phyloP scores from a whole-genome alignment of 2,888 invertebrate genomes.

The Habroteleia sp. region DNA sequence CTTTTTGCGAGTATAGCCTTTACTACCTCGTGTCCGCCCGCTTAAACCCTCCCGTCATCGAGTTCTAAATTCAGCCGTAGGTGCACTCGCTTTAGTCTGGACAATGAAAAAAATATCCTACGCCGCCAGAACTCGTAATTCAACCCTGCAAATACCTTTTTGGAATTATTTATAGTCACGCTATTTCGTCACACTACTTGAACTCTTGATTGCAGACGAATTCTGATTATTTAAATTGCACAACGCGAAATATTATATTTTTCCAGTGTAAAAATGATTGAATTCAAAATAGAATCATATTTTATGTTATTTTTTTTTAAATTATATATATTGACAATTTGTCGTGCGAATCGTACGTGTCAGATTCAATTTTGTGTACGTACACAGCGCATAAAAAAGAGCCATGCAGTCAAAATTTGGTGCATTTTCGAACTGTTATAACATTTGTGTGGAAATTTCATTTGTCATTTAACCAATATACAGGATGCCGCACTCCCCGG shows the following conservation, averaged over 20 bases:
- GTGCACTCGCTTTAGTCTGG: constrained; percentile 18
- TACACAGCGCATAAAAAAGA: no score
- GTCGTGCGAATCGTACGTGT: no score
- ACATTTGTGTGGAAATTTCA: constrained; percentile 35
- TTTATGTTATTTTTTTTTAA: no score
- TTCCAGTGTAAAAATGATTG: no score
- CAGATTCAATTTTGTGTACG: no score
- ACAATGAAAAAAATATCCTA: constrained; percentile 18
- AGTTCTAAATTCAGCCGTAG: constrained; percentile 42
- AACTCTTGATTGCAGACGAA: constrained; percentile 1
- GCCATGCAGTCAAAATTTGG: no score
- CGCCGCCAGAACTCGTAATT: constrained; percentile 10
- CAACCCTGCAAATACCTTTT: constrained; percentile 20
- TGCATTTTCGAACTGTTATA: no score
- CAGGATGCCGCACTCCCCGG: neutral
- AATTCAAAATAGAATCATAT: no score
- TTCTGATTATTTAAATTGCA: no score
- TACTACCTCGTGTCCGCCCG: constrained; percentile 14
- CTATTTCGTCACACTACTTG: constrained; percentile 6
- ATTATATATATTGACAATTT: no score
- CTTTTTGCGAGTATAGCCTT: constrained; percentile 18
- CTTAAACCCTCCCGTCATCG: constrained; percentile 39
- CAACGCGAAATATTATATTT: neutral
- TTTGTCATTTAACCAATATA: constrained; percentile 16
- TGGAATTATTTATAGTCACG: constrained; percentile 24